Conservation (phyloP, 92 coral and sea anemone genomes). For the Diadumene lineata region DNA sequence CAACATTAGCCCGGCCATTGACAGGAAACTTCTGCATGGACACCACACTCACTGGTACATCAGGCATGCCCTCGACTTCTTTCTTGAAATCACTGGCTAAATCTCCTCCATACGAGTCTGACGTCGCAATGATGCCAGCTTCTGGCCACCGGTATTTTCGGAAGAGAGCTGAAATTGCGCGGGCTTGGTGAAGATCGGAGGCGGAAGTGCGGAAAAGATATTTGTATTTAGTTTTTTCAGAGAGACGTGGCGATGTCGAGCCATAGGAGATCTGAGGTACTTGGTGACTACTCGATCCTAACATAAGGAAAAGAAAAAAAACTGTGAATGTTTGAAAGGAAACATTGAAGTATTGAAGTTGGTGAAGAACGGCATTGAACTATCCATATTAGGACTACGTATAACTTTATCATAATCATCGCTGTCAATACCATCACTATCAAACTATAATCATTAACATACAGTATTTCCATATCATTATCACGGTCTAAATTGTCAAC, state of each 20-base stretch:
- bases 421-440: no score
- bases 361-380: no score
- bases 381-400: no score
- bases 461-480: no score
- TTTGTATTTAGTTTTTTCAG: conserved; percentile 89
- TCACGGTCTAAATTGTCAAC: no score
- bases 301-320: not conserved
- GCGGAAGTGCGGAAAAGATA: conserved; percentile 93
- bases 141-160: conserved; percentile 86
- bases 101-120: conserved; percentile 88
- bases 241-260: conserved; percentile 87
- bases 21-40: conserved; percentile 81
- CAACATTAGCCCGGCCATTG: conserved; percentile 88
- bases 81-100: conserved; percentile 80
- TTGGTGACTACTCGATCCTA: conserved; percentile 74
- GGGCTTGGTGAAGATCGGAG: conserved; percentile 87
- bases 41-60: conserved; percentile 85
- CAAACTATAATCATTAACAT: no score
- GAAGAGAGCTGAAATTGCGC: conserved; percentile 82
- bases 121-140: conserved; percentile 88
- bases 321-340: not conserved
- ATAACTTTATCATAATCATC: no score
- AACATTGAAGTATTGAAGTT: no score
- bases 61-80: conserved; percentile 72
- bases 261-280: conserved; percentile 95